Evolutionary conservation across 1,140 invertebrate species (phyloP), one percentile per base, ranked within the genome.

Genomic region (Drosophila pectinifera): DNA sequence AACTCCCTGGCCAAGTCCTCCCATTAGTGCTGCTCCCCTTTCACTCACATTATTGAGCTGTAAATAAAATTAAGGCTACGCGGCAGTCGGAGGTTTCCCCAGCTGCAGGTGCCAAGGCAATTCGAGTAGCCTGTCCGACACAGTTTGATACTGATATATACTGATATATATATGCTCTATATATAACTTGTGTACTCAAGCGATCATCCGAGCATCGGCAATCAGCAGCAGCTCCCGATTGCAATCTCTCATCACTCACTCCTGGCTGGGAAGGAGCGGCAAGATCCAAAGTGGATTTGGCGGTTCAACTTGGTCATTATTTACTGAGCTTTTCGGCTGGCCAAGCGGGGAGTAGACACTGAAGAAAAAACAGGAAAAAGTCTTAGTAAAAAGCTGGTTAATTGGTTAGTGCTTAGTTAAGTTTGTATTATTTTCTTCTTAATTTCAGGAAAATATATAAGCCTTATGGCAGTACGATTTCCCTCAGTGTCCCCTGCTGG

Each of bases 191-290:
- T 56, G 61, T 64, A 55, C 22, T 56, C 22, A 49, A 46, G 20
- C 38, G 62, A 74, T 64, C 38, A 11, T 53, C 13, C 22, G 28
- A 38, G 24, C 64, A 68, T 65, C 48, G 58, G 73, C 73, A 76
- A 76, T 76, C 72, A 76, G 36, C 63, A 68, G 45, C 61, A 53
- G 51, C 59, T 64, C 41, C 53, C 73, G 72, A 75, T 75, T 75
- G 72, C 73, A 28, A 75, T 75, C 73, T 43, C 53, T 51, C 72
- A 75, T 75, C 72, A 75, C 24, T 75, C 73, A 75, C 46, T 74
- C 34, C n/a, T 38, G 39, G 34, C 26, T 34, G 59, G 34, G 38
- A 53, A 38, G 48, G 53, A 65, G 53, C 22, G 61, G 53, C 45
- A 36, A 20, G 45, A 46, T 57, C 39, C 63, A 70, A 65, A 39